phyloP scores from a whole-genome alignment of 1,140 invertebrate genomes.

The Holcopasites calliopsidis region DNA sequence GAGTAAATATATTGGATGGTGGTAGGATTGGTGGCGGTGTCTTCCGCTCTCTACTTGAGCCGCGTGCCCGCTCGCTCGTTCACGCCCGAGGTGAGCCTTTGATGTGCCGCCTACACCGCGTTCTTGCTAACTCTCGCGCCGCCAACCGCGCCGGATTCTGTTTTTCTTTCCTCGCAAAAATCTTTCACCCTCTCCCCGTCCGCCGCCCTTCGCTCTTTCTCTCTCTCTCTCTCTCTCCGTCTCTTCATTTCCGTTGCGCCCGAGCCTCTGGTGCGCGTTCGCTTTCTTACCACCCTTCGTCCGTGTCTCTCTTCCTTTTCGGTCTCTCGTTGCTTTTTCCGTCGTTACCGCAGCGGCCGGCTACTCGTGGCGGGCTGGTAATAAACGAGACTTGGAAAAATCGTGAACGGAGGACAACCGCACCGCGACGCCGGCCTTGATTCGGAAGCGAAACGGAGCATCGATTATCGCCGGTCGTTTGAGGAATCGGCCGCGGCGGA shows the following conservation, averaged over 20 bases:
- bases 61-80: constrained; percentile 77
- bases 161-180: constrained; percentile 53
- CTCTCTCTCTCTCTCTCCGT: too few species aligned
- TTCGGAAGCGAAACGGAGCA: constrained; percentile 57
- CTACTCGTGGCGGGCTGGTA: constrained; percentile 18
- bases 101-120: constrained; percentile 76
- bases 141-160: constrained; percentile 38
- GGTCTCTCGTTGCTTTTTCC: constrained; percentile 2
- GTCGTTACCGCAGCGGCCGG: background rate
- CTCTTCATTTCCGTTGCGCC: background rate
- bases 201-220: too few species aligned
- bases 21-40: constrained; percentile 76
- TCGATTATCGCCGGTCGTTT: constrained; percentile 61
- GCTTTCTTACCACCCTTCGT: background rate
- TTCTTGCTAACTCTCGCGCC: constrained; percentile 73
- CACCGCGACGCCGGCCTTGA: constrained; percentile 47
- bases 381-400: constrained; percentile 56
- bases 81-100: constrained; percentile 78
- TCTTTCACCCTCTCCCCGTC: background rate
- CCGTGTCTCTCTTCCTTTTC: background rate
- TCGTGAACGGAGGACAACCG: constrained; percentile 16
- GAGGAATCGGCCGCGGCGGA: constrained; percentile 51
- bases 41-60: constrained; percentile 77
- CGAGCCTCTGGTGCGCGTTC: background rate
- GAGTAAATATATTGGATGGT: constrained; percentile 75